Evolutionary conservation across 2,888 invertebrate genomes (phyloP).

Genomic region (Melanchra persicariae): DNA sequence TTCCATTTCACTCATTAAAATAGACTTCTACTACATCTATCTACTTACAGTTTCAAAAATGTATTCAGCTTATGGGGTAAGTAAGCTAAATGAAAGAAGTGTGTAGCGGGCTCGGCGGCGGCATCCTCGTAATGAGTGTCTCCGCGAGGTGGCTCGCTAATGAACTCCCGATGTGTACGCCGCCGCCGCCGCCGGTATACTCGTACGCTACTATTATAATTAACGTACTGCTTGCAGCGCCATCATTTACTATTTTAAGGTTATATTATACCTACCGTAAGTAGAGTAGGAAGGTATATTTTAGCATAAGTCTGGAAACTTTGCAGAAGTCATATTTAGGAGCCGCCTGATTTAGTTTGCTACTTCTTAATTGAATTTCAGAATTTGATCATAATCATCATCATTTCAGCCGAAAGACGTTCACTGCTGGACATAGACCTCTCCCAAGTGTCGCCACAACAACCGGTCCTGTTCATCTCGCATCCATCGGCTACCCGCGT

Average conservation of each 20-base stretch:
- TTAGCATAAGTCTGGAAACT: not conserved
- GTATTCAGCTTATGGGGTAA: conserved; percentile 48
- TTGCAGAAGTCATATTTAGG: not conserved
- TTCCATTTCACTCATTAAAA: conserved; percentile 35
- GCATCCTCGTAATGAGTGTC: conserved; percentile 65
- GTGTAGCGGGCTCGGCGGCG: conserved; percentile 42
- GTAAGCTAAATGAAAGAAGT: conserved; percentile 64
- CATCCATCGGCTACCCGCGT: no score
- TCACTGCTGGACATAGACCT: no score
- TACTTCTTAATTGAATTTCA: no score
- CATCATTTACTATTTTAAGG: conserved; percentile 29
- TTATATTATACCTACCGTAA: not conserved
- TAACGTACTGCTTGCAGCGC: conserved; percentile 38
- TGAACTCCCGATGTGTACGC: conserved; percentile 63
- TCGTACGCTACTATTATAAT: conserved; percentile 34
- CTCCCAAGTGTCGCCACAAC: no score
- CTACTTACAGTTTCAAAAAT: conserved; percentile 30
- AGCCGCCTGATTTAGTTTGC: no score
- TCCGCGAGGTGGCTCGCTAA: conserved; percentile 61
- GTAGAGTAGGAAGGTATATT: not conserved
- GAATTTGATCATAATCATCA: no score
- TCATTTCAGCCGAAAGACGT: no score
- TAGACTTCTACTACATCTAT: not conserved
- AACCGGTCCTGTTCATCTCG: no score
- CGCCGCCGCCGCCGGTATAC: conserved; percentile 1